Percentiles rank a stretch among this genome's conserved stretches.
Evolutionary conservation across 2,888 invertebrate genomes (phyloP).

Genomic region (Eugnorisma glareosa): DNA sequence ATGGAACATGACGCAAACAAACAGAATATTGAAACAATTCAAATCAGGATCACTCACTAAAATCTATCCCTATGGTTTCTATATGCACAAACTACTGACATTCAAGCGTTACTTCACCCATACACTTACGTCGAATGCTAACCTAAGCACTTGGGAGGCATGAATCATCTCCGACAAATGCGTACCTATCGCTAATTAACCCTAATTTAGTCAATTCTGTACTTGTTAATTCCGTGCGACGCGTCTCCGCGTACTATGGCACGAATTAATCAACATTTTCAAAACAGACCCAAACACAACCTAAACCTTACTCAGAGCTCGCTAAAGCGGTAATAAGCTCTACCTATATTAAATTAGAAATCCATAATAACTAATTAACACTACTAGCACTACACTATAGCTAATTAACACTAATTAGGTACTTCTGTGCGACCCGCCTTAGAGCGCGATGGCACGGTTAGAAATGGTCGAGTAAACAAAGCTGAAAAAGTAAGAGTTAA

Average conservation of each 20-base stretch:
- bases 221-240: neutral
- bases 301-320: neutral
- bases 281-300: neutral
- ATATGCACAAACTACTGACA: neutral
- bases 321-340: neutral
- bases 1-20: neutral
- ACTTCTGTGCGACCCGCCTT: neutral
- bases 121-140: neutral
- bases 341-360: neutral
- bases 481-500: neutral
- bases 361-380: neutral
- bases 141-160: neutral
- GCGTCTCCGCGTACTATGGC: neutral
- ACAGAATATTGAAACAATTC: neutral
- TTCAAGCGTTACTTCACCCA: slow-evolving; percentile 1
- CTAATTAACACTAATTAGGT: neutral
- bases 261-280: neutral
- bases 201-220: slow-evolving; percentile 3
- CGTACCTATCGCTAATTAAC: neutral
- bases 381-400: too few relatives aligned
- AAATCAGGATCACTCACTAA: neutral
- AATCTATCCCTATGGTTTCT: neutral
- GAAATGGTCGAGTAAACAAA: neutral
- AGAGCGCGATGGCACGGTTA: neutral
- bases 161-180: neutral